These are phyloP conservation scores for Heliothis subflexa DNA, from an alignment of 1,140 invertebrate genomes.

Conservation along the genomic window DNA sequence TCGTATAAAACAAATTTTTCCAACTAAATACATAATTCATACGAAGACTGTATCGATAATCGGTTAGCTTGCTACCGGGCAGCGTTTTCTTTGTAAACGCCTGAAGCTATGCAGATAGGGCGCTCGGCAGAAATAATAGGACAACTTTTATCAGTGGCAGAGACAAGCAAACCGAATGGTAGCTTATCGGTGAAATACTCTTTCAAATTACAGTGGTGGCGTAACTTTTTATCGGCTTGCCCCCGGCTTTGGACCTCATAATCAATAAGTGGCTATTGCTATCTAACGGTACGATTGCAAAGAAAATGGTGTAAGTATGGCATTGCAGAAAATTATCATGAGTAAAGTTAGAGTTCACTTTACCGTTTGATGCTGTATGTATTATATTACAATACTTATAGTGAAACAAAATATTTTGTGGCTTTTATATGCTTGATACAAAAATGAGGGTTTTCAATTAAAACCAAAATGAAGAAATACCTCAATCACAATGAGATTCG, in stretches of 20 bases:
- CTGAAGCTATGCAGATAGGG: slow-evolving; percentile 58
- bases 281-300: slow-evolving; percentile 37
- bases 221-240: slow-evolving; percentile 71
- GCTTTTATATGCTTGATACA: too few relatives aligned
- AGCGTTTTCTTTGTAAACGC: slow-evolving; percentile 62
- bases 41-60: slow-evolving; percentile 71
- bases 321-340: slow-evolving; percentile 30
- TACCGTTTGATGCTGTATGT: too few relatives aligned
- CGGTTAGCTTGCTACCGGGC: slow-evolving; percentile 60
- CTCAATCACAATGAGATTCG: slow-evolving; percentile 5
- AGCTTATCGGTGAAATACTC: slow-evolving; percentile 71
- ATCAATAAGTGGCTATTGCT: slow-evolving; percentile 70
- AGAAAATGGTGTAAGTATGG: slow-evolving; percentile 30
- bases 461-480: background rate
- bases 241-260: slow-evolving; percentile 62
- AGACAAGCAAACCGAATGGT: slow-evolving; percentile 67
- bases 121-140: slow-evolving; percentile 71
- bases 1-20: slow-evolving; percentile 68
- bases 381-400: background rate
- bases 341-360: background rate
- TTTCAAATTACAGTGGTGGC: slow-evolving; percentile 72
- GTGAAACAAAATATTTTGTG: too few relatives aligned
- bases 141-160: slow-evolving; percentile 72
- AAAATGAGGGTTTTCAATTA: background rate
- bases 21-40: slow-evolving; percentile 82